Conservation (phyloP, 2,888 invertebrate species). For the Crossocerus cetratus region DNA sequence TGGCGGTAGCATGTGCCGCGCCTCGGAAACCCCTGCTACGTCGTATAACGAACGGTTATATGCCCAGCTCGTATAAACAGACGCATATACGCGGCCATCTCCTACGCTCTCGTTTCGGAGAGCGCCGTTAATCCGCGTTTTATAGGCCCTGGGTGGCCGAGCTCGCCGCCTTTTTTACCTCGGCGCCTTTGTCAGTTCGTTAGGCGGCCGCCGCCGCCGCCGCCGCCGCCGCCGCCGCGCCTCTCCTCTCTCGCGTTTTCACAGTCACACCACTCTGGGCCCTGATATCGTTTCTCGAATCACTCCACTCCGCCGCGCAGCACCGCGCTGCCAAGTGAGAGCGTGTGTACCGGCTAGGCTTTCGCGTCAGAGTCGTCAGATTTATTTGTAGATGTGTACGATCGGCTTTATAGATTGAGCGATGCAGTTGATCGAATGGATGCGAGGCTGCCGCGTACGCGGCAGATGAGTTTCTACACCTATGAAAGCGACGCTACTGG, state of each 20-base stretch:
- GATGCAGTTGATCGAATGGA: not conserved
- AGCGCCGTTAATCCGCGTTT: slow-evolving; percentile 56
- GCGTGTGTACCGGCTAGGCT: no score
- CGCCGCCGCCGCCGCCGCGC: no score
- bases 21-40: slow-evolving; percentile 53
- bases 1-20: slow-evolving; percentile 74
- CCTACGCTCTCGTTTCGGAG: slow-evolving; percentile 33
- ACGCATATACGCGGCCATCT: slow-evolving; percentile 42
- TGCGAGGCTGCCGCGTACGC: not conserved
- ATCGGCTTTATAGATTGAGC: slow-evolving; percentile 2
- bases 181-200: slow-evolving; percentile 37
- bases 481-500: not conserved
- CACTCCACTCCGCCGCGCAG: no score
- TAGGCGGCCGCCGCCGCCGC: slow-evolving; percentile 13
- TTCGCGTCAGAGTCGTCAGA: no score
- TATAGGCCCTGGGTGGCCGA: slow-evolving; percentile 38
- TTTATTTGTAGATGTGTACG: slow-evolving; percentile 37
- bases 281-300: no score
- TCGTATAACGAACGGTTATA: slow-evolving; percentile 49
- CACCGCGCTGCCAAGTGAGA: no score
- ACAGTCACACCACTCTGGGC: no score
- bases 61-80: slow-evolving; percentile 57
- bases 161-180: slow-evolving; percentile 23
- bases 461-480: not conserved
- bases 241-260: no score